These are phyloP conservation scores for Pterocles burchelli DNA, from an alignment of 2,113 vertebrate species.

Conservation along the genomic window DNA sequence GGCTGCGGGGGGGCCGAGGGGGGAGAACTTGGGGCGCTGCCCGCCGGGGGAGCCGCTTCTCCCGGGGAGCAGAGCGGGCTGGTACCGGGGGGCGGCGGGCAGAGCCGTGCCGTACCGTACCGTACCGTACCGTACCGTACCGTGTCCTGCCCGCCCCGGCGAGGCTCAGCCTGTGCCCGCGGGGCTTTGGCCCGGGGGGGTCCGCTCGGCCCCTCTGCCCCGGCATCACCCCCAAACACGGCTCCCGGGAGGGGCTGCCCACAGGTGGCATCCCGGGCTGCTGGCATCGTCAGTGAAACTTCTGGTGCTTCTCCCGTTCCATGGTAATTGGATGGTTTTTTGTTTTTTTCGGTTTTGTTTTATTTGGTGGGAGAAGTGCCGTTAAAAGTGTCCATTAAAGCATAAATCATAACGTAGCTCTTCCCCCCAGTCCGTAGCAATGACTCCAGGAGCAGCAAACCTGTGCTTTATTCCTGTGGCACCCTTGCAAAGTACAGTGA, in stretches of 20 bases:
- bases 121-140: too few relatives aligned
- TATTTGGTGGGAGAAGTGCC: background rate
- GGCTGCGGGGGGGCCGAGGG: background rate
- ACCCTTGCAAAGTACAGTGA: background rate
- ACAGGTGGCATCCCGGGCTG: background rate
- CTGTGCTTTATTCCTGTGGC: accelerated
- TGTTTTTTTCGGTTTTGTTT: too few relatives aligned
- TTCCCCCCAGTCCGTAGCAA: accelerated
- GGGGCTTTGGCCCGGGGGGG: too few relatives aligned
- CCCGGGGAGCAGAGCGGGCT: background rate
- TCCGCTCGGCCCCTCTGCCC: background rate
- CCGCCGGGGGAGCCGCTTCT: background rate
- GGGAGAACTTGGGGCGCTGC: background rate
- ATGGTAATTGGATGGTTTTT: background rate
- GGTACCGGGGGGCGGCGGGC: too few relatives aligned
- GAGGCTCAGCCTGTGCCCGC: background rate
- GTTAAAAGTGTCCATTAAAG: accelerated
- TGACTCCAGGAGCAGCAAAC: accelerated
- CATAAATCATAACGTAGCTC: accelerated
- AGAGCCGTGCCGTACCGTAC: too few relatives aligned
- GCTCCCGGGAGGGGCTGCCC: background rate
- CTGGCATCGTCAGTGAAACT: accelerated
- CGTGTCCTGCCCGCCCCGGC: background rate
- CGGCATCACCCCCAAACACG: too few relatives aligned
- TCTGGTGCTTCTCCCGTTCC: background rate